Evolutionary conservation across 2,113 vertebrate genomes (phyloP), one percentile per base, ranked within the genome.

Genomic region (Rostratula benghalensis): DNA sequence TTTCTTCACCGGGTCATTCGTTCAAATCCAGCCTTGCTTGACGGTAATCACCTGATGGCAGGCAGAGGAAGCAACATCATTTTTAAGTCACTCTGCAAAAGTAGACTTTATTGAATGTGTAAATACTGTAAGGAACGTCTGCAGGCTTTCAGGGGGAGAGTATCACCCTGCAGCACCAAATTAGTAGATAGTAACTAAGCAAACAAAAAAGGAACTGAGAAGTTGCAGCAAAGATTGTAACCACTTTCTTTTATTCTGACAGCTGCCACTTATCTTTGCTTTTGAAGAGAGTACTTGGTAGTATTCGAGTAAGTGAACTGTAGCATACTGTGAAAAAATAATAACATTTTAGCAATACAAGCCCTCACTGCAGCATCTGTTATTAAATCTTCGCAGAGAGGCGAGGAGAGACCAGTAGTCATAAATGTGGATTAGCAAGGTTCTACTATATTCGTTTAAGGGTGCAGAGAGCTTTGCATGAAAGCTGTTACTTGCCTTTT

Each of bases 331-430:
- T 79, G 83, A 85, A 94, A 79, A 95, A 96, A 96, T 89, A 94
- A 82, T 37, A 95, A 93, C 93, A 73, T 87, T 93, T 90, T 89
- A 93, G 93, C 94, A 93, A 94, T 54, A 87, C 69, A 93, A 92
- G 70, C 89, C 61, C 63, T 73, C 31, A 20, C 83, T 94, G 91
- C 93, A 94, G 89, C 94, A 96, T 97, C 95, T 94, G 89, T 87
- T 96, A 94, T 93, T 96, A 95, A 94, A 97, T 93, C 94, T 96
- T 95, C 91, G 89, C 89, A 87, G 74, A 82, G 84, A 96, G 74
- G 77, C 39, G 14, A 84, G 83, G 81, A 90, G 81, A 95, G 85
- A 92, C 93, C 53, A 60, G 88, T 45, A 80, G 81, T 89, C 91
- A 85, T 93, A 93, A 94, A 87, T 27, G 83, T 57, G 94, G 94